Conservation (phyloP, 2,888 invertebrate species). For the Spicauda simplicius region DNA sequence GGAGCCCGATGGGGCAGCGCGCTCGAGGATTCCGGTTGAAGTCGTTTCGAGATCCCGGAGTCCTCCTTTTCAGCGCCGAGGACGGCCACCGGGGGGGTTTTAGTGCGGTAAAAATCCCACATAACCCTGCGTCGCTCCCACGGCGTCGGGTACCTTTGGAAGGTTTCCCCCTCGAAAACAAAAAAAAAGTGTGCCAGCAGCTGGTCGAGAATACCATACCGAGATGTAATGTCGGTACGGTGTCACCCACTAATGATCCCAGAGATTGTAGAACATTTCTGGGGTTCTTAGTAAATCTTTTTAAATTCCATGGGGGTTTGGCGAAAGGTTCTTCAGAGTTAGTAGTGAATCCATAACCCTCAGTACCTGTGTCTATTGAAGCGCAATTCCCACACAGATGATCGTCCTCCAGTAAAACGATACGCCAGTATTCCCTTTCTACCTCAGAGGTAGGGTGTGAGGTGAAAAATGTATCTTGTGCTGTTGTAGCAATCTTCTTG, state of each 20-base stretch:
- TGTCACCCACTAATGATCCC: slow-evolving; percentile 94
- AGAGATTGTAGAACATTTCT: slow-evolving; percentile 92
- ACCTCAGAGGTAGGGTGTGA: slow-evolving; percentile 55
- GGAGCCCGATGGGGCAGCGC: no score
- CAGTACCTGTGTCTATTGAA: slow-evolving; percentile 93
- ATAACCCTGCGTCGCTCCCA: no score
- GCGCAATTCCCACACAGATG: slow-evolving; percentile 95
- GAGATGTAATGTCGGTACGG: slow-evolving; percentile 95
- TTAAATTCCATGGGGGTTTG: slow-evolving; percentile 96
- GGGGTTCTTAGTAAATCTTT: slow-evolving; percentile 86
- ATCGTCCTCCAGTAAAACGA: slow-evolving; percentile 89
- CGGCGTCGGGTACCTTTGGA: no score
- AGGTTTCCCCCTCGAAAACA: no score
- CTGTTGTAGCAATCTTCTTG: slow-evolving; percentile 53
- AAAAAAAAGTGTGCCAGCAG: slow-evolving; percentile 98
- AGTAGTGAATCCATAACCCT: slow-evolving; percentile 92
- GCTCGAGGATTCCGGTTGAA: no score
- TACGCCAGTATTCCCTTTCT: slow-evolving; percentile 93
- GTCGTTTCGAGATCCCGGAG: no score
- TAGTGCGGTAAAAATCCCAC: no score
- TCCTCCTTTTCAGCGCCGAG: no score
- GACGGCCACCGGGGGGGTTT: no score
- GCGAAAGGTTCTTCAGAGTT: slow-evolving; percentile 89
- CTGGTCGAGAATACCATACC: slow-evolving; percentile 97
- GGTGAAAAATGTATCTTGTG: slow-evolving; percentile 47